Evolutionary conservation across 2,113 vertebrate genomes (phyloP), one percentile per base, ranked within the genome.

Genomic region (Actenoides lindsayi): DNA sequence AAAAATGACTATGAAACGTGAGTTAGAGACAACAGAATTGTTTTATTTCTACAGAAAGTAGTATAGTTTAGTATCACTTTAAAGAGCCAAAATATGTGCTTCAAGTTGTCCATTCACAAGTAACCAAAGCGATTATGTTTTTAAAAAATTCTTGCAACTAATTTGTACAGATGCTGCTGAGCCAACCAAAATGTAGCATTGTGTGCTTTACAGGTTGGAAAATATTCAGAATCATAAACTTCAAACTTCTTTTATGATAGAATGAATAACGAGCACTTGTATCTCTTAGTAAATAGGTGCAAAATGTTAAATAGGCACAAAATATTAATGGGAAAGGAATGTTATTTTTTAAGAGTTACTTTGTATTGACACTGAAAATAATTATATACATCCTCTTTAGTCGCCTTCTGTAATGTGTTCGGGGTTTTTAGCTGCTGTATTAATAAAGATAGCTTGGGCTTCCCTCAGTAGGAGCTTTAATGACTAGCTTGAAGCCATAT

Each of bases 401-500:
- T 31, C 90, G 71, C 27, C 24, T 81, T 77, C 30, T 92, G 16
- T 90, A 92, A 78, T 70, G 68, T 4, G 2, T 81, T 88, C 16
- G 33, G 24, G 2, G 3, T 70, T 90, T 93, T 78, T 75, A 71
- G 18, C 53, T 92, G 16, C 64, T 18, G 2, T 62, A 41, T 89
- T 90, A 87, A 81, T 90, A 87, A 78, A 53, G 56, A 64, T 62
- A 68, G 74, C 33, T 87, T 68, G 65, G 30, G 13, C 56, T 81
- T 78, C 17, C 31, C n/a, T 91, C 31, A 35, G 8, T 44, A 89
- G 64, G 79, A 82, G 19, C 28, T 87, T 92, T 95, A 93, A 91
- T 92, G 73, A 93, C 33, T 92, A 73, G 69, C 86, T 94, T 84
- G 73, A 95, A 94, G 90, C 44, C 65, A 79, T 95, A 86, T 95